Evolutionary conservation across 1,140 invertebrate species (phyloP).

Genomic region (Artemia franciscana): DNA sequence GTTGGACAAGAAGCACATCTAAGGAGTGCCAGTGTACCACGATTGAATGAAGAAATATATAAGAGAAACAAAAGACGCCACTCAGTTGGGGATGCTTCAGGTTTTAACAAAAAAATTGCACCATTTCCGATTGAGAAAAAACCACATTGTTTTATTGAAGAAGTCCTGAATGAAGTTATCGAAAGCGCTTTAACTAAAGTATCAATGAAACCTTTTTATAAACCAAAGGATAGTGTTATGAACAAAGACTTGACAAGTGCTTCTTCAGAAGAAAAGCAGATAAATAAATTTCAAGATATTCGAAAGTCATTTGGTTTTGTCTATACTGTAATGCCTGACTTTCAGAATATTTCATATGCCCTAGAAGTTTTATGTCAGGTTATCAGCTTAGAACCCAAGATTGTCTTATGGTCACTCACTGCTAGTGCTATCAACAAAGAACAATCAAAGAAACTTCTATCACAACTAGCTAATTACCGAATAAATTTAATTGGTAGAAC

Average conservation of each 20-base stretch:
- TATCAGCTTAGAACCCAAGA: conserved; percentile 40
- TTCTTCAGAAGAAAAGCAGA: background rate
- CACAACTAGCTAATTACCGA: conserved; percentile 44
- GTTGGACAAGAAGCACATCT: background rate
- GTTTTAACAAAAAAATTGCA: background rate
- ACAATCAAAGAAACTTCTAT: conserved; percentile 25
- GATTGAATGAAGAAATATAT: conserved; percentile 15
- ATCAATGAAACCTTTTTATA: background rate
- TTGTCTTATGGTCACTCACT: conserved; percentile 42
- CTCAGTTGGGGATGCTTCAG: background rate
- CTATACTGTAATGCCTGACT: conserved; percentile 58
- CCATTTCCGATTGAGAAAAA: background rate
- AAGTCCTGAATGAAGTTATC: conserved; percentile 30
- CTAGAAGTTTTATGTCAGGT: conserved; percentile 46
- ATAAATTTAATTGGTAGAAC: conserved; percentile 56
- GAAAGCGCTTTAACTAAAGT: conserved; percentile 21
- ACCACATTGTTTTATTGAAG: conserved; percentile 24
- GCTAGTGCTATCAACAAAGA: conserved; percentile 31
- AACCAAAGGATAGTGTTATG: background rate
- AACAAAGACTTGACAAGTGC: background rate
- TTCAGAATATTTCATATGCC: conserved; percentile 47
- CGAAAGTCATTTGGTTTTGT: conserved; percentile 53
- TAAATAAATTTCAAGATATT: background rate
- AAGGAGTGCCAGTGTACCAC: conserved; percentile 14
- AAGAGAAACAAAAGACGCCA: background rate